These are phyloP conservation scores for Asobara japonica DNA, from an alignment of 1,140 invertebrate species.

Conservation along the genomic window DNA sequence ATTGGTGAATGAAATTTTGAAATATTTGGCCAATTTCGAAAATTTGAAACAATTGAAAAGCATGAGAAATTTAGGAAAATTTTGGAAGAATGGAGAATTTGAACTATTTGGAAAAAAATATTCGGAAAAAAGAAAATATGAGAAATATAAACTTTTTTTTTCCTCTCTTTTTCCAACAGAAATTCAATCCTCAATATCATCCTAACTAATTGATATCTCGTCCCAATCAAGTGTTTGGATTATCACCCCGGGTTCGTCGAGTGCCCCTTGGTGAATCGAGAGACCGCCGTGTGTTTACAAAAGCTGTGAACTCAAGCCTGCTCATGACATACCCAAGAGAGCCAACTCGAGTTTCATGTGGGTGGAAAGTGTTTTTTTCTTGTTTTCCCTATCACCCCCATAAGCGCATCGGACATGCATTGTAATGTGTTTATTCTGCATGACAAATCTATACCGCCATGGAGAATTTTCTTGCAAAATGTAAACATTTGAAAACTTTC, in stretches of 20 bases:
- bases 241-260: conserved; percentile 41
- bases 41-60: too few relatives aligned
- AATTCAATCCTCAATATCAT: conserved; percentile 32
- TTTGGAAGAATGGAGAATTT: too few relatives aligned
- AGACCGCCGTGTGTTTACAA: conserved; percentile 54
- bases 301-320: conserved; percentile 59
- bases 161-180: conserved; percentile 3
- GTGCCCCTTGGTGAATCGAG: conserved; percentile 19
- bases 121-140: too few relatives aligned
- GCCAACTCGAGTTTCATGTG: conserved; percentile 35
- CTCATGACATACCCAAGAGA: conserved; percentile 48
- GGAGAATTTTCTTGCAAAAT: too few relatives aligned
- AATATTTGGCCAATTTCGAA: too few relatives aligned
- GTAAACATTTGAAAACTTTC: too few relatives aligned
- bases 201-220: conserved; percentile 62
- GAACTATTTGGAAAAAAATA: too few relatives aligned
- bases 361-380: conserved; percentile 13
- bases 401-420: conserved; percentile 17
- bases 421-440: conserved; percentile 28
- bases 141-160: background rate
- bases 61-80: too few relatives aligned
- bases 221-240: conserved; percentile 65
- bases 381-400: conserved; percentile 6
- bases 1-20: too few relatives aligned
- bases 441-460: background rate